Base-by-base conservation (phyloP, 2,113 vertebrate genomes). In the Coptodon rendalli region DNA sequence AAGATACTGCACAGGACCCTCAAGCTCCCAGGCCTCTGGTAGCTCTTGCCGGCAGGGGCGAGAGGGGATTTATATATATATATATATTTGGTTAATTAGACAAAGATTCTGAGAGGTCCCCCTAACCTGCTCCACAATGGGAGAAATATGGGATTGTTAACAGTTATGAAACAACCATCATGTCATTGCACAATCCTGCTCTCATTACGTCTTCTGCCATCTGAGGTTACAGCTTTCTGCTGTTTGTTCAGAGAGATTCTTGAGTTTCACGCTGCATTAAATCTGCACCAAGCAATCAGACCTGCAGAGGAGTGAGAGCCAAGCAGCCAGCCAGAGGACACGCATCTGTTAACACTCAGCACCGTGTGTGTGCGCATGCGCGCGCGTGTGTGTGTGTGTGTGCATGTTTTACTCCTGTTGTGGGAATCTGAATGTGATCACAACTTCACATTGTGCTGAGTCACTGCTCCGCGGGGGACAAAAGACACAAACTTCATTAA, bases 281-380 rank as follows among this genome's bases (percentile, higher is more conserved):
- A 36, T 24, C 11, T 63, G 56, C 34, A 50, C 34, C 27, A 16
- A 68, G 76, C 43, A 27, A 52, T 66, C 78, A 29, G 85, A 68
- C 57, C 9, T 56, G 50, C 66, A 45, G 36, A 34, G 36, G 63
- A 68, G 4, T 14, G 36, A 68, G 19, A 68, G 31, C 31, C 34
- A 22, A 68, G 12, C 22, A 11, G 40, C 38, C 27, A 50, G 52
- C 52, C 80, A 82, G 80, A 82, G 52, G n/a, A 86, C 52, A 19
- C 48, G 10, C 85, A 81, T 81, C 85, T 68, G 78, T 63, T 45
- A 81, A 19, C 36, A 54, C n/a, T 82, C 85, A 86, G 38, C 38
- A 13, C 76, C 11, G 43, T 57, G 54, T 8, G 57, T 29, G 45
- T 19, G 38, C 1, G 1, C 22, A 4, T 40, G 10, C 4, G 38